Conservation (phyloP, 2,113 vertebrate genomes). For the Irena cyanogastra region DNA sequence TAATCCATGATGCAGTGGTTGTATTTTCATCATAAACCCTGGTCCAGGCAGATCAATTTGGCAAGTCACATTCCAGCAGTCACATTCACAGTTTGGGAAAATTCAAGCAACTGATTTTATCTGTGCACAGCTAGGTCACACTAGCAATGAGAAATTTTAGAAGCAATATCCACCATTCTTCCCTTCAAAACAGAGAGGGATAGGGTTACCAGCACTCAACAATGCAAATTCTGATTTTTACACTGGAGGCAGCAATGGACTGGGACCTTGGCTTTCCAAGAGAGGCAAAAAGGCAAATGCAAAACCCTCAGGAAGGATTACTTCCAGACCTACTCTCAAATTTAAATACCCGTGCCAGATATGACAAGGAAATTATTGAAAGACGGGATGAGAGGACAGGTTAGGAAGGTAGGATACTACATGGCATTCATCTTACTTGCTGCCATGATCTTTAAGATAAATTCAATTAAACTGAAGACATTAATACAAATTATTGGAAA, state of each 20-base stretch:
- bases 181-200: fast-evolving
- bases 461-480: neutral
- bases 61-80: neutral
- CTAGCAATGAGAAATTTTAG: neutral
- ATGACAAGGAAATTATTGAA: neutral
- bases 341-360: neutral
- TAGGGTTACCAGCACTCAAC: neutral
- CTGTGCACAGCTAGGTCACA: neutral
- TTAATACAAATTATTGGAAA: neutral
- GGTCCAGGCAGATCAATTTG: neutral
- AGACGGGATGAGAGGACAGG: neutral
- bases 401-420: neutral
- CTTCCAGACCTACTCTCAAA: neutral
- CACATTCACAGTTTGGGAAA: neutral
- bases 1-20: neutral
- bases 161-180: neutral
- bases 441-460: neutral
- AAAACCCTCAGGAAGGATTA: neutral
- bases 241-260: neutral
- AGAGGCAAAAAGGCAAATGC: neutral
- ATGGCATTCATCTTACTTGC: neutral
- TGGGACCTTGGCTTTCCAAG: neutral
- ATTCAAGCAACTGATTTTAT: neutral
- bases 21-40: neutral
- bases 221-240: neutral